These are phyloP conservation scores for Dallia pectoralis DNA, from an alignment of 2,797 vertebrate genomes.

Conservation along the genomic window DNA sequence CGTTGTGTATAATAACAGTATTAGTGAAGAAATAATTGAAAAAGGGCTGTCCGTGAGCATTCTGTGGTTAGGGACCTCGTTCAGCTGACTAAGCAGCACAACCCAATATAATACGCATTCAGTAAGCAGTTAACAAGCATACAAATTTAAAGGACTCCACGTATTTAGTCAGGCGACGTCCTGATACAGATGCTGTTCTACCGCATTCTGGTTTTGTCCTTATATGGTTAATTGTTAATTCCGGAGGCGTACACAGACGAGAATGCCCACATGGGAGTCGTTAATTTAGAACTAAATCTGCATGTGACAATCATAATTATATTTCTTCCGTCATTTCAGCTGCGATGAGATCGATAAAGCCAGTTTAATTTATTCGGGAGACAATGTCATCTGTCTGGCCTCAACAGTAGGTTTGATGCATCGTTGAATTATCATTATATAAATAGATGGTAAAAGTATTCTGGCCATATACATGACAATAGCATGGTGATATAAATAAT, in stretches of 20 bases:
- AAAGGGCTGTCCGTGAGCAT: background rate
- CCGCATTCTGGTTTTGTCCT: slow-evolving; percentile 41
- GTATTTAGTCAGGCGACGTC: background rate
- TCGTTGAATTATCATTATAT: background rate
- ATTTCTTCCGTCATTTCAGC: slow-evolving; percentile 63
- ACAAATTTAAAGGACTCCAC: background rate
- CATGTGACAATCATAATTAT: slow-evolving; percentile 56
- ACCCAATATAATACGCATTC: background rate
- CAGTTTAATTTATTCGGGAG: slow-evolving; percentile 33
- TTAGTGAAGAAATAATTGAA: background rate
- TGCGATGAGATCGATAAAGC: slow-evolving; percentile 59
- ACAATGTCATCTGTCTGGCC: slow-evolving; percentile 23
- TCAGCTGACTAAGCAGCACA: background rate
- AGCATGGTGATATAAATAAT: too few species aligned
- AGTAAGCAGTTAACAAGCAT: background rate
- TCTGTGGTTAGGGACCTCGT: background rate
- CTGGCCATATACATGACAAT: too few species aligned
- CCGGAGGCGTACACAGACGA: slow-evolving; percentile 30
- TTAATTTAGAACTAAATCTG: slow-evolving; percentile 64
- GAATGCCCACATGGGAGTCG: slow-evolving; percentile 61
- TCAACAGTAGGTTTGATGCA: slow-evolving; percentile 33
- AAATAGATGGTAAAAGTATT: background rate
- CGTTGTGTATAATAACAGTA: background rate
- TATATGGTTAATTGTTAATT: slow-evolving; percentile 52
- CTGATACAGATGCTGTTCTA: background rate